These are phyloP conservation scores for Cheilosia vulpina DNA, from an alignment of 2,888 invertebrate species.

Conservation along the genomic window DNA sequence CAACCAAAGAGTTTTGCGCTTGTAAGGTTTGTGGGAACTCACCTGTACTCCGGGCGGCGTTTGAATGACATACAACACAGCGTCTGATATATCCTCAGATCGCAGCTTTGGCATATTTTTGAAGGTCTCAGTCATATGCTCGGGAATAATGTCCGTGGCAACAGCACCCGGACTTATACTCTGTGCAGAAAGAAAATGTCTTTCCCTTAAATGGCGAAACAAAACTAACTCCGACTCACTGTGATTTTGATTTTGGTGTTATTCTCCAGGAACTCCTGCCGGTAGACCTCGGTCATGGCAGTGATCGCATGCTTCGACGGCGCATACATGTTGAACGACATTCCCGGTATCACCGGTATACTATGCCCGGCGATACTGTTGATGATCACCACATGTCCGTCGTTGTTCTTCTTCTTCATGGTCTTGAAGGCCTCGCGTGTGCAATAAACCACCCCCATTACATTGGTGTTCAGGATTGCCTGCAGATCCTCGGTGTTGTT, in stretches of 20 bases:
- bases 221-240: slow-evolving; percentile 66
- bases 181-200: slow-evolving; percentile 58
- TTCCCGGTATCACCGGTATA: slow-evolving; percentile 80
- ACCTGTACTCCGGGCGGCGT: slow-evolving; percentile 81
- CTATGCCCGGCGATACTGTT: slow-evolving; percentile 83
- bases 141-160: slow-evolving; percentile 81
- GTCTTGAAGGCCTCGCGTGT: slow-evolving; percentile 84
- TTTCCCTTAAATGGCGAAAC: neutral
- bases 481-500: slow-evolving; percentile 80
- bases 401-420: slow-evolving; percentile 83
- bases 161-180: slow-evolving; percentile 82
- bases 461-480: slow-evolving; percentile 84
- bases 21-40: neutral
- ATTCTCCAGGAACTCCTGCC: slow-evolving; percentile 82
- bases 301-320: slow-evolving; percentile 83
- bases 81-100: slow-evolving; percentile 81
- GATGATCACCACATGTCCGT: slow-evolving; percentile 85
- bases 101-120: slow-evolving; percentile 79
- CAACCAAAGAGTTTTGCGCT: neutral
- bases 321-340: slow-evolving; percentile 82
- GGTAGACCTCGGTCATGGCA: slow-evolving; percentile 82
- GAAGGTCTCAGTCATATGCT: slow-evolving; percentile 80
- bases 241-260: slow-evolving; percentile 81
- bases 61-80: slow-evolving; percentile 80
- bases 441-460: slow-evolving; percentile 84